Conservation (phyloP, 2,797 vertebrate genomes). For the Tadarida brasiliensis region DNA sequence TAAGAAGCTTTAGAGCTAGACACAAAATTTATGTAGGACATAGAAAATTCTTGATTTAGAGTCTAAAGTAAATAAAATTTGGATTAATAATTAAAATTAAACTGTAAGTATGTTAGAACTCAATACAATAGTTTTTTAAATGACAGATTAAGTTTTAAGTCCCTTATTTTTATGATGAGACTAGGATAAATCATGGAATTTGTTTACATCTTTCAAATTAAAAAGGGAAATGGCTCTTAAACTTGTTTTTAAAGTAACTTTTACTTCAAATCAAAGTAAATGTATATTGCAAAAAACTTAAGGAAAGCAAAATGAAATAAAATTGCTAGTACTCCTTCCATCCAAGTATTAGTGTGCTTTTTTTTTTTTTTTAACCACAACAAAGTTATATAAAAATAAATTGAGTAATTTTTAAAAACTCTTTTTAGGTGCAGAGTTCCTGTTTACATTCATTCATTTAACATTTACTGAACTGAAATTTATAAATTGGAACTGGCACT, state of each 20-base stretch:
- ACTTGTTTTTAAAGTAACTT: not conserved
- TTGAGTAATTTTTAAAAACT: not conserved
- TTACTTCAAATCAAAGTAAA: conserved; percentile 7
- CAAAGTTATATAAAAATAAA: not conserved
- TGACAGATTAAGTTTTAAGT: conserved; percentile 17
- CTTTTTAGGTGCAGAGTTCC: not conserved
- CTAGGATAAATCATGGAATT: not conserved
- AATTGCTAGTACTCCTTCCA: not conserved
- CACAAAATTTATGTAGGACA: not conserved
- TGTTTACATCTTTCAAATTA: not conserved
- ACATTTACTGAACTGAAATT: not conserved
- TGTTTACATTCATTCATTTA: not conserved
- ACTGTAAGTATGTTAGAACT: not conserved
- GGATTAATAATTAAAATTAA: conserved; percentile 25
- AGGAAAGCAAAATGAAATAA: conserved; percentile 17
- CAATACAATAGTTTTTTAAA: not conserved
- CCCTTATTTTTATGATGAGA: not conserved
- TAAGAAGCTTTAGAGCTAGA: not conserved
- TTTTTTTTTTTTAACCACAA: not conserved
- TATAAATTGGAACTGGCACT: not conserved
- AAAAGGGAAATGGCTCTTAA: not conserved
- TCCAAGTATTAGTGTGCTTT: not conserved
- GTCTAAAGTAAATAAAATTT: conserved; percentile 26
- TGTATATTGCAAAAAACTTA: not conserved
- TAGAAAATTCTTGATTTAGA: conserved; percentile 6